Evolutionary conservation across 2,797 vertebrate species (phyloP).

Genomic region (Dendrocincla tyrannina): DNA sequence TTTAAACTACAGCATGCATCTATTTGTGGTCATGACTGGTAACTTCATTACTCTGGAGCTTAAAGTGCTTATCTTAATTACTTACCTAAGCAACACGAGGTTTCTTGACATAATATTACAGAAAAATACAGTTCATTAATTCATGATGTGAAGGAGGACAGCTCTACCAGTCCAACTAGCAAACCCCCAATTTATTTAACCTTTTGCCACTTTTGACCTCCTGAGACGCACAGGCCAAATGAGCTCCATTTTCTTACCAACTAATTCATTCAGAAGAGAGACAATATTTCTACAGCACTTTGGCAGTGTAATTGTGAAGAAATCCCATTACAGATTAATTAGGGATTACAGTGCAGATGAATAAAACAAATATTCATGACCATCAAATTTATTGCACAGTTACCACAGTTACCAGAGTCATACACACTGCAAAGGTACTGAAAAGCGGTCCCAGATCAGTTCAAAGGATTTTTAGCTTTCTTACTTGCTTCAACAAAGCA

Average conservation of each 20-base stretch:
- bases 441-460: neutral
- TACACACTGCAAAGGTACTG: neutral
- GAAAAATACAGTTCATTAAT: neutral
- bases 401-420: neutral
- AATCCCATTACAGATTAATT: neutral
- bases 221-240: neutral
- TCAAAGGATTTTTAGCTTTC: neutral
- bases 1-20: neutral
- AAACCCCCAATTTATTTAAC: neutral
- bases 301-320: neutral
- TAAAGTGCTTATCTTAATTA: neutral
- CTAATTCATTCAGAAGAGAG: neutral
- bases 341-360: neutral
- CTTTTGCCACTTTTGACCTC: neutral
- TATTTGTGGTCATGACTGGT: neutral
- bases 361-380: neutral
- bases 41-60: neutral
- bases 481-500: neutral
- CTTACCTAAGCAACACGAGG: neutral
- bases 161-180: neutral
- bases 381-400: neutral
- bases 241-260: neutral
- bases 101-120: neutral
- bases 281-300: neutral
- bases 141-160: neutral